Evolutionary conservation across 1,140 invertebrate genomes (phyloP).

Genomic region (Penaeus vannamei): DNA sequence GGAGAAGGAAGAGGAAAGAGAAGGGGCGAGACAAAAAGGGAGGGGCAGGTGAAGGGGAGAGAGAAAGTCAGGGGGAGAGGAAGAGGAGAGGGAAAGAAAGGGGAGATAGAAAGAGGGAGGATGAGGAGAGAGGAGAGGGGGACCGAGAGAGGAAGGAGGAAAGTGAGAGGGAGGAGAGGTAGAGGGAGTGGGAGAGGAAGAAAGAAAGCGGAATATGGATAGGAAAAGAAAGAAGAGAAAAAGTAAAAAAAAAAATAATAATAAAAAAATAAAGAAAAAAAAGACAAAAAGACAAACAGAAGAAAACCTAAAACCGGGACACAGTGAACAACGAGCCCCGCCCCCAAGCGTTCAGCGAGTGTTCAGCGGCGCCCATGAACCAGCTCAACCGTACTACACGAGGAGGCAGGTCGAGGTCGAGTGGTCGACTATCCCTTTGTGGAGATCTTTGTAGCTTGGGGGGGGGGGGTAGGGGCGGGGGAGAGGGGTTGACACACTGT

Average conservation of each 20-base stretch:
- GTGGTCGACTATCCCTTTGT: too few species aligned
- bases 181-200: too few species aligned
- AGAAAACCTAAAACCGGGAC: too few species aligned
- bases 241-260: background rate
- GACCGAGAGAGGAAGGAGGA: background rate
- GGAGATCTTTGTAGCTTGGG: too few species aligned
- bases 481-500: too few species aligned
- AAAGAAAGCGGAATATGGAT: background rate
- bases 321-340: too few species aligned
- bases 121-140: background rate
- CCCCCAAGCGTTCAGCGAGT: too few species aligned
- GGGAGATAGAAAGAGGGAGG: background rate
- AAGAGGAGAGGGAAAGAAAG: background rate
- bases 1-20: background rate
- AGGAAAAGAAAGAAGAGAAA: background rate
- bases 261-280: background rate
- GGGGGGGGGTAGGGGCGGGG: too few species aligned
- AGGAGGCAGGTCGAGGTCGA: too few species aligned
- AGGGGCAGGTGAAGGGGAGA: background rate
- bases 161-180: background rate
- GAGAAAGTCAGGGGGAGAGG: background rate
- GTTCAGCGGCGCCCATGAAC: too few species aligned
- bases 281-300: background rate
- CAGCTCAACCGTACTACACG: too few species aligned
- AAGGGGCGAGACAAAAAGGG: background rate